Evolutionary conservation across 2,113 vertebrate species (phyloP).

Genomic region (Scomber colias): DNA sequence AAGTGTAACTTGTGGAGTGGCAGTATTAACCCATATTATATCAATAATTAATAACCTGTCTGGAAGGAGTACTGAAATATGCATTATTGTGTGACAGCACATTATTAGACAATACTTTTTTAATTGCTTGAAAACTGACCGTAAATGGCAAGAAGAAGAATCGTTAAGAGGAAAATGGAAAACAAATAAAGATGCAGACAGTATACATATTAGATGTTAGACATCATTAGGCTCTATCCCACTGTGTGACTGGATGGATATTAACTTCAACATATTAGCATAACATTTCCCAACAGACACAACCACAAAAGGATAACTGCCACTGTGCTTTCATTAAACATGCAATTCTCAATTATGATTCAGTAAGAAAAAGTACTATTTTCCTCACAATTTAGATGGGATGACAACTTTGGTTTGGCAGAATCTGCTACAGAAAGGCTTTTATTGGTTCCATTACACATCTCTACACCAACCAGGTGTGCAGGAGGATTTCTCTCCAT

Average conservation of each 20-base stretch:
- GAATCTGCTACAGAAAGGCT: not conserved
- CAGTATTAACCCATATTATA: constrained; percentile 55
- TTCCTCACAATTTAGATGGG: not conserved
- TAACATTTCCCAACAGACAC: not conserved
- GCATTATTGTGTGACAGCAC: constrained; percentile 38
- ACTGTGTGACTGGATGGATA: not conserved
- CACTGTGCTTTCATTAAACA: constrained; percentile 1
- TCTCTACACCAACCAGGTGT: not conserved
- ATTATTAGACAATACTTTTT: constrained; percentile 47
- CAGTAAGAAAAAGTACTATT: not conserved
- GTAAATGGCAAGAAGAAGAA: constrained; percentile 19
- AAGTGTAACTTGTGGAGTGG: constrained; percentile 36
- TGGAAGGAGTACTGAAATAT: constrained; percentile 44
- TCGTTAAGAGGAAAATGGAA: constrained; percentile 17
- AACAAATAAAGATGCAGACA: constrained; percentile 21
- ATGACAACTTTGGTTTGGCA: not conserved
- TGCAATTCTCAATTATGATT: not conserved
- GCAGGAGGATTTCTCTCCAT: not conserved
- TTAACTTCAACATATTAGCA: constrained; percentile 1
- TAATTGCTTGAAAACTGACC: constrained; percentile 30
- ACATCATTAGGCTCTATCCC: constrained; percentile 39
- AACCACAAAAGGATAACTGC: not conserved
- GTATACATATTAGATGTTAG: constrained; percentile 4
- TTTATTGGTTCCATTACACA: not conserved
- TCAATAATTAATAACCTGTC: constrained; percentile 61